Conservation (phyloP, 2,797 vertebrate species). For the Parauchenoglanis ngamensis region DNA sequence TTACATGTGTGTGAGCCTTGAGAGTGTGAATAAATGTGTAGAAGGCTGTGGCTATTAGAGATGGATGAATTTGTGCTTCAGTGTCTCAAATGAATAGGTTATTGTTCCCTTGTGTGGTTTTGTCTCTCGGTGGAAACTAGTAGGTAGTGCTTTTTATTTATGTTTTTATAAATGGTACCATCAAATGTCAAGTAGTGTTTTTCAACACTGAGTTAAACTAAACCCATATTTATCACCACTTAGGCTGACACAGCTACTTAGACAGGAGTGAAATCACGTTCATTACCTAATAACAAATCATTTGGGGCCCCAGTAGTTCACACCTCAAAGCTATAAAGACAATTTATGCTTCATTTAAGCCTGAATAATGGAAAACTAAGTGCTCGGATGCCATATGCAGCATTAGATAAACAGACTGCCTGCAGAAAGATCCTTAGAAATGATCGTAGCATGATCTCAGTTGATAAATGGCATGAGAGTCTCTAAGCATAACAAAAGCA, state of each 20-base stretch:
- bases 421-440: slow-evolving; percentile 59
- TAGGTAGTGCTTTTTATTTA: slow-evolving; percentile 28
- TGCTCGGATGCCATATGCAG: slow-evolving; percentile 27
- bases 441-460: slow-evolving; percentile 61
- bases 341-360: slow-evolving; percentile 51
- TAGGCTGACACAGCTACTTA: slow-evolving; percentile 32
- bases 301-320: slow-evolving; percentile 37
- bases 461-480: slow-evolving; percentile 68
- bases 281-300: slow-evolving; percentile 52
- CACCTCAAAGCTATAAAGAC: slow-evolving; percentile 49
- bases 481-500: slow-evolving; percentile 57
- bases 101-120: slow-evolving; percentile 27
- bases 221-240: slow-evolving; percentile 44
- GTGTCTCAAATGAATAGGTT: slow-evolving; percentile 3
- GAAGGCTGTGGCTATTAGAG: not conserved
- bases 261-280: slow-evolving; percentile 41
- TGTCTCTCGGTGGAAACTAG: slow-evolving; percentile 25
- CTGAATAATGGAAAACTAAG: slow-evolving; percentile 49
- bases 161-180: slow-evolving; percentile 36
- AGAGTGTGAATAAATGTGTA: not conserved
- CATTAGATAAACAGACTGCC: slow-evolving; percentile 47
- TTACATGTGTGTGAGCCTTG: not conserved
- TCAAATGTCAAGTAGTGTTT: slow-evolving; percentile 9
- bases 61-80: slow-evolving; percentile 28
- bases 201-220: slow-evolving; percentile 37